phyloP scores from a whole-genome alignment of 2,113 vertebrate species.

The Nycticryphes semicollaris region DNA sequence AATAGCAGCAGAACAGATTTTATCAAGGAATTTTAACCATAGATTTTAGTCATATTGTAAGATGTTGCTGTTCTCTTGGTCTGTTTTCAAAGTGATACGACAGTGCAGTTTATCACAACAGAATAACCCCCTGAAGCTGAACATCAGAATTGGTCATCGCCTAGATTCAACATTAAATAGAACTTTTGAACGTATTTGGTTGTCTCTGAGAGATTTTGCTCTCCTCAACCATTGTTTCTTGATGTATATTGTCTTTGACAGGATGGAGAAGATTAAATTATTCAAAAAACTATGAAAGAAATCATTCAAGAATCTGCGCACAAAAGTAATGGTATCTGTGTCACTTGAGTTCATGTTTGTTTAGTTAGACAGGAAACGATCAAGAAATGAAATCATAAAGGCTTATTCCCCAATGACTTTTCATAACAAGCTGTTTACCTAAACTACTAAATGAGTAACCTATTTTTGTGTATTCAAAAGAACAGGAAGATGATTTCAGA shows the following conservation, averaged over 20 bases:
- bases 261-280: slow-evolving; percentile 5
- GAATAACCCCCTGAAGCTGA: neutral
- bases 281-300: slow-evolving; percentile 7
- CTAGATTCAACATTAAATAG: neutral
- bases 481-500: slow-evolving; percentile 51
- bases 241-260: neutral
- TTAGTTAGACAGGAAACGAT: slow-evolving; percentile 64
- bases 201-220: neutral
- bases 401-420: slow-evolving; percentile 45
- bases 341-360: slow-evolving; percentile 60
- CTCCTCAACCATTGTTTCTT: neutral
- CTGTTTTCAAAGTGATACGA: neutral
- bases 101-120: neutral
- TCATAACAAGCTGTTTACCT: slow-evolving; percentile 58
- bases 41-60: neutral
- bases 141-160: neutral
- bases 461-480: slow-evolving; percentile 41
- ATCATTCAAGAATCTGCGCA: neutral
- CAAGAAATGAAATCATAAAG: slow-evolving; percentile 64
- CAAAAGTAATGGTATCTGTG: slow-evolving; percentile 33
- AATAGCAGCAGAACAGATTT: neutral
- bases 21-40: neutral
- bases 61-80: neutral
- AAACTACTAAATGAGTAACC: slow-evolving; percentile 42
- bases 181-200: neutral